Conservation (phyloP, 53 echinoderm and acorn worm genomes). For the Arbacia lixula region DNA sequence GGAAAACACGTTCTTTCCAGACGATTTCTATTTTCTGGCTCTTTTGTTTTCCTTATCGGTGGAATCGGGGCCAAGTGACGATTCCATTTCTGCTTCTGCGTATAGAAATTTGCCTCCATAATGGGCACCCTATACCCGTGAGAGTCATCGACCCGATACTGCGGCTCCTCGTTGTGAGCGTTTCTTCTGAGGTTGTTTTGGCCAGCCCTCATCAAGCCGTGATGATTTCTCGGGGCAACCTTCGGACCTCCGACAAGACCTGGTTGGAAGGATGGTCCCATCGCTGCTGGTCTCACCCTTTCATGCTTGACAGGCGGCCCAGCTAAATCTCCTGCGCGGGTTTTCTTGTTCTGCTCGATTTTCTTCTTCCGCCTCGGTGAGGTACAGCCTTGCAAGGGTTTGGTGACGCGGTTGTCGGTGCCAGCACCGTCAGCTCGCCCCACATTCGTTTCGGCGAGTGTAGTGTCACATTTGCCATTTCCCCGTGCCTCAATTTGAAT, state of each 20-base stretch:
- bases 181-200: too few relatives aligned
- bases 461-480: too few relatives aligned
- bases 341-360: slow-evolving; percentile 18
- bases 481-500: too few relatives aligned
- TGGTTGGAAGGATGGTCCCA: slow-evolving; percentile 18
- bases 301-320: slow-evolving; percentile 21
- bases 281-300: neutral
- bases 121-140: slow-evolving; percentile 21
- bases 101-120: neutral
- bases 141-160: slow-evolving; percentile 7
- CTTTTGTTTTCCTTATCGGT: neutral
- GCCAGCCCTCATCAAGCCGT: neutral
- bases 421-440: too few relatives aligned
- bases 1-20: too few relatives aligned
- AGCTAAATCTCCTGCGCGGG: neutral
- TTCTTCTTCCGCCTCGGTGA: slow-evolving; percentile 32
- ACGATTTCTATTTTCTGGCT: too few relatives aligned
- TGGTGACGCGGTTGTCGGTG: too few relatives aligned
- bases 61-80: slow-evolving; percentile 23
- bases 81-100: slow-evolving; percentile 18
- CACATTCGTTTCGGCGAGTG: too few relatives aligned
- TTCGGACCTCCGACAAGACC: slow-evolving; percentile 25
- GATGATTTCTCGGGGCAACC: neutral
- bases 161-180: neutral
- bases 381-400: neutral